These are phyloP conservation scores for Alethe castanea DNA, from an alignment of 2,113 vertebrate genomes.

Conservation along the genomic window DNA sequence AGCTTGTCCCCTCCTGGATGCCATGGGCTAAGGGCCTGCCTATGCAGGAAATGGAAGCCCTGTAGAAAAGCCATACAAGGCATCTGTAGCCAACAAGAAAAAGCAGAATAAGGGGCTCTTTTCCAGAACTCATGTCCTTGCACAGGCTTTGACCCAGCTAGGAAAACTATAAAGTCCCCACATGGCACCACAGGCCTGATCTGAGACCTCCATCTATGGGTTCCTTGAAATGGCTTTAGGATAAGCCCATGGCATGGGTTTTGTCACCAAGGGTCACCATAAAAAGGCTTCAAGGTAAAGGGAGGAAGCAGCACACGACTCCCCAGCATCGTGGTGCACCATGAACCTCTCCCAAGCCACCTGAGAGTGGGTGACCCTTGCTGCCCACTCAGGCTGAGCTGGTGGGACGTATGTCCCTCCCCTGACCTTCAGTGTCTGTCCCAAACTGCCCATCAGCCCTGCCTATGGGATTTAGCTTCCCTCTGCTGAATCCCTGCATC, in stretches of 20 bases:
- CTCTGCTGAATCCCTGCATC: neutral
- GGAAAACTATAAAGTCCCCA: neutral
- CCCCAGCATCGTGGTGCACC: neutral
- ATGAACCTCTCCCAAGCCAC: neutral
- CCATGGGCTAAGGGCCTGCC: neutral
- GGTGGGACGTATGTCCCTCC: neutral
- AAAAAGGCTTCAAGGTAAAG: neutral
- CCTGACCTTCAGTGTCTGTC: neutral
- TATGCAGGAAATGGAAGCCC: neutral
- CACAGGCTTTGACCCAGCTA: neutral
- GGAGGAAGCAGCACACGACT: neutral
- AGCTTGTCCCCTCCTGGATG: neutral
- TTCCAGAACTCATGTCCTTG: neutral
- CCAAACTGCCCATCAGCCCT: neutral
- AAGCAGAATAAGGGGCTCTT: neutral
- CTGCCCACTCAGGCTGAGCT: neutral
- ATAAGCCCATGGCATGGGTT: neutral
- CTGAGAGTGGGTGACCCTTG: neutral
- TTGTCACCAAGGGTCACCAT: neutral
- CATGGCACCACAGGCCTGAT: neutral
- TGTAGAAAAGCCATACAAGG: neutral
- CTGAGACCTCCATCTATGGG: neutral
- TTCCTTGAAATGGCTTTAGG: neutral
- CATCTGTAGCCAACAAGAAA: rapidly evolving
- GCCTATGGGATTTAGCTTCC: neutral